Base-by-base conservation (phyloP, 2,888 invertebrate species). In the Phyllotreta cruciferae region DNA sequence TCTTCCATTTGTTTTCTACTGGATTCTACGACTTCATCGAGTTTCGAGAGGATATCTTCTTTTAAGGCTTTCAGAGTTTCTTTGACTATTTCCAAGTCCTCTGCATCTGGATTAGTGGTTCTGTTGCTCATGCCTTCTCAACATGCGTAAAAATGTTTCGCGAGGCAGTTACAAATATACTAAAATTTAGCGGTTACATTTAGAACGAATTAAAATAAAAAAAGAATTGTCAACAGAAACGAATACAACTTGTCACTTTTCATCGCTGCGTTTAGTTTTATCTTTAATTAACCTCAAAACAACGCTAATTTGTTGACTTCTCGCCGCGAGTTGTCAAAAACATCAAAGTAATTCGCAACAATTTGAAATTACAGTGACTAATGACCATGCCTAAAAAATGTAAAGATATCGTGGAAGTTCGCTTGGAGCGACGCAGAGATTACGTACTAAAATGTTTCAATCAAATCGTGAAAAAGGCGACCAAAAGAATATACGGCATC, bases 41-140 rank as follows among this genome's bases (percentile, higher is more conserved):
- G 41, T 13, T 56, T 56, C 11, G 56, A 44, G 6, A 56, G 44
- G 10, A 56, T 56, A 4, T 56, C 56, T 45, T 56, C 56, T 45
- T 37, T 56, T 3, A 56, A 34, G 10, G 44, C 56, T 13, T 45
- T 37, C n/a, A 56, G 8, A 0, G 56, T 36, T 34, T 35, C 36
- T 13, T 45, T 56, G 10, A 56, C 14, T 44, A 11, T 50, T 34
- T 5, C 36, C 7, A 50, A n/a, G n/a, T 14, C 34, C 3, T 50
- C 50, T 9, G 50, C 5, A 10, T 49, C 49, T 8, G n/a, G n/a
- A n/a, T n/a, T 47, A 24, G 24, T 24, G 24, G 24, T n/a, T 10
- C n/a, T 6, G 13, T 47, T 13, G 47, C 13, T 47, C 24, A 13
- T 24, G 47, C 47, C 47, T 24, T 47, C 34, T 10, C 6, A 45